Evolutionary conservation across 2,888 invertebrate species (phyloP).

Genomic region (Acanthosepion pharaonis): DNA sequence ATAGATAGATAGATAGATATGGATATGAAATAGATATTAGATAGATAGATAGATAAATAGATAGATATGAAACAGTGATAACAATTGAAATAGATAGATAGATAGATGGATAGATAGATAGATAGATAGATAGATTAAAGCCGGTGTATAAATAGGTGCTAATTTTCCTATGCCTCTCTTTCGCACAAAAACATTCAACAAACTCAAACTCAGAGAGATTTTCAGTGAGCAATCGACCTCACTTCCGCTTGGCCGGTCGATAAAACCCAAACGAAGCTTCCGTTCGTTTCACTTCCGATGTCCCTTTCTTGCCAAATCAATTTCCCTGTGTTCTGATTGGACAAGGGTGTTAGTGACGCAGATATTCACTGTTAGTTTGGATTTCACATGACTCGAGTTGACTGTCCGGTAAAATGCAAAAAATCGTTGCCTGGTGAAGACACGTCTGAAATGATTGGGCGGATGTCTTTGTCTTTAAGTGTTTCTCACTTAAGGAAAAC

Average conservation of each 20-base stretch:
- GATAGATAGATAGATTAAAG: neutral
- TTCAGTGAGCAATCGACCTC: neutral
- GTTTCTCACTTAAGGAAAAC: neutral
- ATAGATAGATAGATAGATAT: no score
- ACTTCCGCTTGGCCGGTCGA: neutral
- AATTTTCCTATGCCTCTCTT: neutral
- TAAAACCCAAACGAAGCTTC: neutral
- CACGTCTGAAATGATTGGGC: conserved; percentile 7
- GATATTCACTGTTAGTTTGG: neutral
- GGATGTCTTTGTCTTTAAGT: neutral
- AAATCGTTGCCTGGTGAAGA: conserved; percentile 2
- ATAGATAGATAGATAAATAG: no score
- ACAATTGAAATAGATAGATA: no score
- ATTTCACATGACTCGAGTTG: neutral
- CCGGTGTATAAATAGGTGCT: neutral
- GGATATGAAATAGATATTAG: no score
- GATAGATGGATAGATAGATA: neutral
- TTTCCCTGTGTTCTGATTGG: conserved; percentile 7
- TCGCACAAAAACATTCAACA: neutral
- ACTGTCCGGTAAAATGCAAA: conserved; percentile 8
- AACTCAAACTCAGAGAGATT: neutral
- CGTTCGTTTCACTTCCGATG: conserved; percentile 33
- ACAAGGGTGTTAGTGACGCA: neutral
- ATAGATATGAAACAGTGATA: no score
- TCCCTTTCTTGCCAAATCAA: conserved; percentile 33